These are phyloP conservation scores for Ennomos erosarius DNA, from an alignment of 2,888 invertebrate species.

Conservation along the genomic window DNA sequence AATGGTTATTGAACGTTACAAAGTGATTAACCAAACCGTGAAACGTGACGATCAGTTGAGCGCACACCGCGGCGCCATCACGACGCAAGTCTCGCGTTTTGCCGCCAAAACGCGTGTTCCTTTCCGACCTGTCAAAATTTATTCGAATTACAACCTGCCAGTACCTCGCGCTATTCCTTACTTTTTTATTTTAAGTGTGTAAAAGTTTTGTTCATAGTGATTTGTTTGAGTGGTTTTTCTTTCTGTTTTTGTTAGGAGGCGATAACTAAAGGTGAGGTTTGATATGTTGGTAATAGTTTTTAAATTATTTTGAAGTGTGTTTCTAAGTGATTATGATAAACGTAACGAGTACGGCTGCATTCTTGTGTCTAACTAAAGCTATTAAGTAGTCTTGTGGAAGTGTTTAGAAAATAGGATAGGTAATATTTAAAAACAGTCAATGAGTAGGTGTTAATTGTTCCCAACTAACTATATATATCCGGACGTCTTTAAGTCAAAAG, in stretches of 20 bases:
- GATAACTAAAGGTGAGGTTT: conserved; percentile 46
- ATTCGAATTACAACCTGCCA: conserved; percentile 35
- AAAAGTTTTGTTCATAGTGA: conserved; percentile 26
- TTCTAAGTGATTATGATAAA: conserved; percentile 52
- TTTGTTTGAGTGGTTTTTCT: conserved; percentile 31
- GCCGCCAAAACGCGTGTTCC: conserved; percentile 64
- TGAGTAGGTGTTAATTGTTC: too few species aligned
- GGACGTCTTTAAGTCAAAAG: too few species aligned
- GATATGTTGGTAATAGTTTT: conserved; percentile 49
- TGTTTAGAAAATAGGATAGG: conserved; percentile 25
- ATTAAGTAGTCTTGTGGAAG: conserved; percentile 20
- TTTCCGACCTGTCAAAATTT: conserved; percentile 51
- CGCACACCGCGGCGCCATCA: conserved; percentile 57
- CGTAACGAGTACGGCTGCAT: conserved; percentile 35
- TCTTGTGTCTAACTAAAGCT: conserved; percentile 22
- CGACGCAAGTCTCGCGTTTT: conserved; percentile 60
- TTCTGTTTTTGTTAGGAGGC: conserved; percentile 41
- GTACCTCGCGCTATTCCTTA: conserved; percentile 31
- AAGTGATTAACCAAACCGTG: conserved; percentile 38
- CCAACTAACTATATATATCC: too few species aligned
- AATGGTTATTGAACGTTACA: conserved; percentile 32
- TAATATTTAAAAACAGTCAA: conserved; percentile 15
- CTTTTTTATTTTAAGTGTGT: conserved; percentile 24
- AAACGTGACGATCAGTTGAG: conserved; percentile 56
- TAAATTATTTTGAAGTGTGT: conserved; percentile 38